Evolutionary conservation across 2,888 invertebrate genomes (phyloP).

Genomic region (Boloria euphrosyne): DNA sequence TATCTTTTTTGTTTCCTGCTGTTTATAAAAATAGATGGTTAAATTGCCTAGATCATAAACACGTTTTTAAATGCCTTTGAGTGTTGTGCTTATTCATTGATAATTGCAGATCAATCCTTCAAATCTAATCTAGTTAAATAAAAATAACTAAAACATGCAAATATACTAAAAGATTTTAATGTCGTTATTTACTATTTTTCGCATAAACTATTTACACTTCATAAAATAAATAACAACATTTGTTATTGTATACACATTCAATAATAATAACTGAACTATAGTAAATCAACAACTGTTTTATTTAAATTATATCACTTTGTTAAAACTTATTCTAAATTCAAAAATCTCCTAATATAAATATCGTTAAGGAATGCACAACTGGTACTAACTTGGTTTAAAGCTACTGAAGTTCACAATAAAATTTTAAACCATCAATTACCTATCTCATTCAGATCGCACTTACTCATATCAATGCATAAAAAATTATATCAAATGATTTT

Average conservation of each 20-base stretch:
- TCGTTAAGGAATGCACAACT: too few species aligned
- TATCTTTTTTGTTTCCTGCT: too few species aligned
- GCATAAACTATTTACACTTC: slow-evolving; percentile 12
- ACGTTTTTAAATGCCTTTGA: too few species aligned
- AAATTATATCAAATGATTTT: slow-evolving; percentile 54
- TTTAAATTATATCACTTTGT: slow-evolving; percentile 4
- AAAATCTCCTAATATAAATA: not conserved
- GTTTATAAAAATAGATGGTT: too few species aligned
- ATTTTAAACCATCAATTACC: slow-evolving; percentile 20
- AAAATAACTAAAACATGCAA: slow-evolving; percentile 9
- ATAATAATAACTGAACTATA: slow-evolving; percentile 14
- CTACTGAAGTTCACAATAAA: slow-evolving; percentile 2
- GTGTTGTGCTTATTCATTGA: too few species aligned
- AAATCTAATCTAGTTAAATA: too few species aligned
- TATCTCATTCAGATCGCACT: slow-evolving; percentile 67
- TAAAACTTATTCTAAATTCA: not conserved
- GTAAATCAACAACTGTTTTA: not conserved
- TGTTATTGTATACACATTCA: slow-evolving; percentile 1
- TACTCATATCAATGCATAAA: slow-evolving; percentile 51
- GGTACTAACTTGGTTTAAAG: too few species aligned
- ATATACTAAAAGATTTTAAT: slow-evolving; percentile 11
- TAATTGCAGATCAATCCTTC: too few species aligned
- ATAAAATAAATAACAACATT: slow-evolving; percentile 4
- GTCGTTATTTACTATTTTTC: slow-evolving; percentile 10
- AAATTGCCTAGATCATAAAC: too few species aligned